Evolutionary conservation across 2,113 vertebrate genomes (phyloP).

Genomic region (Poecile atricapillus): DNA sequence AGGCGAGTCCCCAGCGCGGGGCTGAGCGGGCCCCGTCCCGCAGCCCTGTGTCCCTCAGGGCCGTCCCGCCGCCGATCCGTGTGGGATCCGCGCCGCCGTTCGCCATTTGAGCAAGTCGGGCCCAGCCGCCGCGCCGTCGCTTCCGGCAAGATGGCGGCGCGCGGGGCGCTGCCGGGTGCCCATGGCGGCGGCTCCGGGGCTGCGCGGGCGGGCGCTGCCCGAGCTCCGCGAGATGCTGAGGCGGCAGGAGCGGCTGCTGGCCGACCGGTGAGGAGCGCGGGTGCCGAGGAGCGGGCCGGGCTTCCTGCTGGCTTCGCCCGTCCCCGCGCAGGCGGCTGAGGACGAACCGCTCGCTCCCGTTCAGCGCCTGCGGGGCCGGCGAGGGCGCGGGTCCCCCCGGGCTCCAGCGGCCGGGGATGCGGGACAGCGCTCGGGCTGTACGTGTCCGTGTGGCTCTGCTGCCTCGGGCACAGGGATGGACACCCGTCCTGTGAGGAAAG

Average conservation of each 20-base stretch:
- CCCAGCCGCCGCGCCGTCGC: not conserved
- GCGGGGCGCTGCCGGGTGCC: not conserved
- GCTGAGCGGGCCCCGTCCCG: not conserved
- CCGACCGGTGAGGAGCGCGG: constrained; percentile 76
- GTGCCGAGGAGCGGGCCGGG: not conserved
- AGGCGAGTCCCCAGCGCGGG: not conserved
- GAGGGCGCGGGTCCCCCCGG: rapidly evolving
- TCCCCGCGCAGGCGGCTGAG: not conserved
- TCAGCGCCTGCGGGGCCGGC: not conserved
- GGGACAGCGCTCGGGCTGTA: not conserved
- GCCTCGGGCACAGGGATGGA: not conserved
- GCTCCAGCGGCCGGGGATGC: not conserved
- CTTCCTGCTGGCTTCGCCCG: not conserved
- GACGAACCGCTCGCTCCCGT: not conserved
- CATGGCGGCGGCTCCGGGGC: not conserved
- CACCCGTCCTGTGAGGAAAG: not conserved
- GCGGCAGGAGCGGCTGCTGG: constrained; percentile 85
- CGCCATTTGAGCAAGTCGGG: not conserved
- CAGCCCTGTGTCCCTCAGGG: not conserved
- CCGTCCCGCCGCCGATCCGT: too few species aligned
- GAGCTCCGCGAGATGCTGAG: constrained; percentile 84
- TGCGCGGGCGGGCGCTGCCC: constrained; percentile 69
- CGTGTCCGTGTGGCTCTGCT: not conserved
- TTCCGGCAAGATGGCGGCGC: constrained; percentile 73
- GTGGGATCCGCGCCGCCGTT: rapidly evolving